phyloP scores from a whole-genome alignment of 2,797 vertebrate species.

The Alauda arvensis region DNA sequence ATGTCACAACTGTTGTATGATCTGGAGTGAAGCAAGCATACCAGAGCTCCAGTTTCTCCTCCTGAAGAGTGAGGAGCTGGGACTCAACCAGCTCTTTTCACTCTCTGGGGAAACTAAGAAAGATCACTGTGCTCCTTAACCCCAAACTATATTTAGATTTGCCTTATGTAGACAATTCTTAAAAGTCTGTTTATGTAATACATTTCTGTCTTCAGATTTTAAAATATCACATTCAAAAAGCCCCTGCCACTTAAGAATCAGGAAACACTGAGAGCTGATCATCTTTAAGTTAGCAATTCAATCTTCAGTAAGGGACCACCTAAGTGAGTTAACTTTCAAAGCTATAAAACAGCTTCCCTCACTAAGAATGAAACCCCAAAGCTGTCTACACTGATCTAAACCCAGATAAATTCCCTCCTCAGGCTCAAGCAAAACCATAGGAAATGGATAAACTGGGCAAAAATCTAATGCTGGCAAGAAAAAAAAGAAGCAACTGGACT shows the following conservation, averaged over 20 bases:
- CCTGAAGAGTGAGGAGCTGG: background rate
- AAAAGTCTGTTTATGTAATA: background rate
- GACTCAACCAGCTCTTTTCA: background rate
- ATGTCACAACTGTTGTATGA: background rate
- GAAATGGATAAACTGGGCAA: background rate
- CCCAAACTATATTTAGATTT: background rate
- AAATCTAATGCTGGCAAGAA: background rate
- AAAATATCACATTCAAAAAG: background rate
- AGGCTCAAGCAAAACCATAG: rapidly evolving
- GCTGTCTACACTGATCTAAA: background rate
- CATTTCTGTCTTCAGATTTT: background rate
- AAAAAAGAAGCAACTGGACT: background rate
- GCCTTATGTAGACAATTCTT: background rate
- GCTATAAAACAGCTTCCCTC: background rate
- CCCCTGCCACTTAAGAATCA: background rate
- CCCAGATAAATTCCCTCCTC: background rate
- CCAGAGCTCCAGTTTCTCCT: background rate
- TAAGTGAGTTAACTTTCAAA: background rate
- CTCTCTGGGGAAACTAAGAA: background rate
- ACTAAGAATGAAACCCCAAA: background rate
- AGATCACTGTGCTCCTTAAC: background rate
- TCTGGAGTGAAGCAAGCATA: background rate
- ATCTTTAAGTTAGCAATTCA: background rate
- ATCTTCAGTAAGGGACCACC: background rate
- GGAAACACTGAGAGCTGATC: background rate